These are phyloP conservation scores for Hylaeus volcanicus DNA, from an alignment of 1,140 invertebrate species.

Conservation along the genomic window DNA sequence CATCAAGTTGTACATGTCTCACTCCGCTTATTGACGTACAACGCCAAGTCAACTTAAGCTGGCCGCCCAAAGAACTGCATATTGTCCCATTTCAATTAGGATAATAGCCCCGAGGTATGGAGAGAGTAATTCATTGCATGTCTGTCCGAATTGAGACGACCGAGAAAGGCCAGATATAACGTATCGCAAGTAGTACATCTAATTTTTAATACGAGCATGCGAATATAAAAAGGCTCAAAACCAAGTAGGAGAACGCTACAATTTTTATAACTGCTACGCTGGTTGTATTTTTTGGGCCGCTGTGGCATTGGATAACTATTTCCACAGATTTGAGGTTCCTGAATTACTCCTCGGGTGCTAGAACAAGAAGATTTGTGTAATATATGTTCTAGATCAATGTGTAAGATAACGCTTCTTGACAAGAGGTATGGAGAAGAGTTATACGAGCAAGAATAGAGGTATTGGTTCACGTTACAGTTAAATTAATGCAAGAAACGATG, in stretches of 20 bases:
- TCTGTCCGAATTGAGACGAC: slow-evolving; percentile 31
- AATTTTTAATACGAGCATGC: slow-evolving; percentile 18
- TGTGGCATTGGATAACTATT: slow-evolving; percentile 27
- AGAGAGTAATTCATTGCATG: slow-evolving; percentile 21
- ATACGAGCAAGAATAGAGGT: slow-evolving; percentile 6
- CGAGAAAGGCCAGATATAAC: slow-evolving; percentile 16
- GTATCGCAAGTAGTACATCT: slow-evolving; percentile 35
- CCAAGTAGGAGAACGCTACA: not conserved
- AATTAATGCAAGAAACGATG: not conserved
- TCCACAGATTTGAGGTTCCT: slow-evolving; percentile 36
- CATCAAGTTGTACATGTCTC: not conserved
- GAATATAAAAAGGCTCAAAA: not conserved
- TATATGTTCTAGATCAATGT: slow-evolving; percentile 29
- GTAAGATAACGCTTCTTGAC: not conserved
- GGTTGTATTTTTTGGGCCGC: not conserved
- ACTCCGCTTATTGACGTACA: slow-evolving; percentile 9
- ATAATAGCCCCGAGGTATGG: slow-evolving; percentile 30
- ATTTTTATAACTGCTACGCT: not conserved
- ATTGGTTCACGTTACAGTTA: slow-evolving; percentile 24
- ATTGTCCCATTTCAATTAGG: slow-evolving; percentile 26
- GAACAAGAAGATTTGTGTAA: slow-evolving; percentile 18
- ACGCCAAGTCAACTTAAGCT: slow-evolving; percentile 9
- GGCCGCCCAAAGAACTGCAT: not conserved
- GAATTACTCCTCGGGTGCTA: not conserved
- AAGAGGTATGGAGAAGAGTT: not conserved